These are phyloP conservation scores for Aleadryas rufinucha DNA, from an alignment of 2,113 vertebrate species.

Conservation along the genomic window DNA sequence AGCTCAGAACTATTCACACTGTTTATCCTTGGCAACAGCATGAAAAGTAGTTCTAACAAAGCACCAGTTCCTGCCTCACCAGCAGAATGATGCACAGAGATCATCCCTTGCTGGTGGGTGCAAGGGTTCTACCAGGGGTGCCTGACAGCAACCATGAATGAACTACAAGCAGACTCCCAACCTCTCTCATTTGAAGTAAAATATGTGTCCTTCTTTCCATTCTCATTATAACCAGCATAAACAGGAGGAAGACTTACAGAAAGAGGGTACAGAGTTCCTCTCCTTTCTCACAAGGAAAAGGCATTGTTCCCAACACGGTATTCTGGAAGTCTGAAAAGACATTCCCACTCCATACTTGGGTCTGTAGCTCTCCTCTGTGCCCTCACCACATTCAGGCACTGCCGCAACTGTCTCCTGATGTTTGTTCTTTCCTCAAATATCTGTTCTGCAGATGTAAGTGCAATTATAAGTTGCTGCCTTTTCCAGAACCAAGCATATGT, in stretches of 20 bases:
- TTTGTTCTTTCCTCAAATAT: not conserved
- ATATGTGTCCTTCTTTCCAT: not conserved
- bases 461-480: not conserved
- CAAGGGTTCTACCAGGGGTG: not conserved
- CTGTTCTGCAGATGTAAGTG: not conserved
- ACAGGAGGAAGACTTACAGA: not conserved
- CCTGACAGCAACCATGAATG: accelerated
- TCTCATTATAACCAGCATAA: not conserved
- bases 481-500: not conserved
- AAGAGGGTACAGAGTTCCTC: accelerated
- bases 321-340: not conserved
- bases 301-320: accelerated
- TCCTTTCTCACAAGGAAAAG: not conserved
- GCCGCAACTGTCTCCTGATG: not conserved
- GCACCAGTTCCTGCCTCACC: not conserved
- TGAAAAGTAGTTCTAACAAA: not conserved
- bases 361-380: not conserved
- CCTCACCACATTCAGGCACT: not conserved
- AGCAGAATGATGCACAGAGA: not conserved
- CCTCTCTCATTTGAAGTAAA: not conserved
- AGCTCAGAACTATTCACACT: not conserved
- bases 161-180: not conserved
- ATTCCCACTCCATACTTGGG: not conserved
- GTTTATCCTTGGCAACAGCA: not conserved
- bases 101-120: not conserved